Evolutionary conservation across 2,797 vertebrate genomes (phyloP).

Genomic region (Meriones psammophilus): DNA sequence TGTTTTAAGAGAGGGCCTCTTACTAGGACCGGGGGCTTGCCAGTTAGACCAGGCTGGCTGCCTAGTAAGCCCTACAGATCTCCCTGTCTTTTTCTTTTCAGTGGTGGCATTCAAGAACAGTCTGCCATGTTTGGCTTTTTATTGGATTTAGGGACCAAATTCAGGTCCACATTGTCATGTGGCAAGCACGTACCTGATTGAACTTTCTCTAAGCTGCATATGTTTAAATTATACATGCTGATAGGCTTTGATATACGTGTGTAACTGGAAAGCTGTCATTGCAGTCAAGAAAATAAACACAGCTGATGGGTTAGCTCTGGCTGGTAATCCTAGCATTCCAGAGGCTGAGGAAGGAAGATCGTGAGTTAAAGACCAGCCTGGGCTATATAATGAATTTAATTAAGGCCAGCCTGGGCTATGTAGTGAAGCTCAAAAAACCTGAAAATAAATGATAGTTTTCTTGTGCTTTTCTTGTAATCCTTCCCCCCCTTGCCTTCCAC

Average conservation of each 20-base stretch:
- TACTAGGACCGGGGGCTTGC: background rate
- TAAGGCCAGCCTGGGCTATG: background rate
- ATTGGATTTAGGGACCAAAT: background rate
- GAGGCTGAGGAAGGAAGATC: background rate
- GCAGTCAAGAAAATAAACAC: background rate
- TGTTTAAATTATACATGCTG: slow-evolving; percentile 1
- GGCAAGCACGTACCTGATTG: background rate
- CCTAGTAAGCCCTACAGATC: background rate
- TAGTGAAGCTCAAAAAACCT: background rate
- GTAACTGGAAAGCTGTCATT: background rate
- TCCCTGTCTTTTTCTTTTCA: background rate
- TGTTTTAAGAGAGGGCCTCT: background rate
- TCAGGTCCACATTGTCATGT: background rate
- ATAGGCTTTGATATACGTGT: background rate
- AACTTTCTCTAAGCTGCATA: background rate
- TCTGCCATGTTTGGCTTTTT: background rate
- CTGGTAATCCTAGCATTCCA: background rate
- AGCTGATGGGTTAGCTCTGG: background rate
- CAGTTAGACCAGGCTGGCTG: background rate
- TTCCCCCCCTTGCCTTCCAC: background rate
- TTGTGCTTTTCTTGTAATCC: background rate
- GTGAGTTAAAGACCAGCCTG: background rate
- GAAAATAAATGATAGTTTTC: background rate
- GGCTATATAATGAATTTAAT: background rate
- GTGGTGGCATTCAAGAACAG: background rate